These are phyloP conservation scores for Pemphigus obesinymphae DNA, from an alignment of 1,140 invertebrate genomes.

Conservation along the genomic window DNA sequence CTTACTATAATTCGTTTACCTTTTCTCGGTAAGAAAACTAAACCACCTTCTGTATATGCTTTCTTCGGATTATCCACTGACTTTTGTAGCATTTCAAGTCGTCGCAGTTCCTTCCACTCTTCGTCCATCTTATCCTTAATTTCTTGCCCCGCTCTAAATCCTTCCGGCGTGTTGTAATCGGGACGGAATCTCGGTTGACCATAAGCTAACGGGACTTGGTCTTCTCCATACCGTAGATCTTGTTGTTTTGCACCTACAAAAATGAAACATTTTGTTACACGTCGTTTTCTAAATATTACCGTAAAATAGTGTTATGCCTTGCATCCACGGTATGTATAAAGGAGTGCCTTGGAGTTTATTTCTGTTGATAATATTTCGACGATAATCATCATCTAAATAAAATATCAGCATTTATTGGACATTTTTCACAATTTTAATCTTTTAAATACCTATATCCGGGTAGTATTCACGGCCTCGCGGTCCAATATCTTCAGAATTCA, in stretches of 20 bases:
- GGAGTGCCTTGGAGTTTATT: constrained; percentile 33
- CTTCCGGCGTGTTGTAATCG: constrained; percentile 55
- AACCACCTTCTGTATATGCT: constrained; percentile 57
- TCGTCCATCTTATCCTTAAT: constrained; percentile 48
- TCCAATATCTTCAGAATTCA: not conserved
- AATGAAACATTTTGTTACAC: not conserved
- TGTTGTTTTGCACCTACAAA: not conserved
- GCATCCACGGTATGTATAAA: constrained; percentile 25
- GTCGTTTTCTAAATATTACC: not conserved
- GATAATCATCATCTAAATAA: constrained; percentile 28
- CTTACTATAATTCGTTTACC: constrained; percentile 43
- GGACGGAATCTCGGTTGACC: constrained; percentile 47
- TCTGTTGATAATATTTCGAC: not conserved
- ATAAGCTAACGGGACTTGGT: not conserved
- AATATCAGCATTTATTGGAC: not conserved
- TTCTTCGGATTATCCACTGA: constrained; percentile 32
- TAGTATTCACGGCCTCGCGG: not conserved
- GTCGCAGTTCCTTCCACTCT: constrained; percentile 19
- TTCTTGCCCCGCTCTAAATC: constrained; percentile 54
- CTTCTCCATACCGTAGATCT: not conserved
- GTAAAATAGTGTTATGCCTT: not conserved
- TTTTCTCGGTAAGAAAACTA: constrained; percentile 54
- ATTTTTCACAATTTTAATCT: not conserved
- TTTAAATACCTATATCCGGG: not conserved
- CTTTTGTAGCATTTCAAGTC: not conserved